Percentiles rank a stretch among this genome's conserved stretches.
These are phyloP conservation scores for Bombus fervidus DNA, from an alignment of 1,140 invertebrate genomes.

Conservation along the genomic window DNA sequence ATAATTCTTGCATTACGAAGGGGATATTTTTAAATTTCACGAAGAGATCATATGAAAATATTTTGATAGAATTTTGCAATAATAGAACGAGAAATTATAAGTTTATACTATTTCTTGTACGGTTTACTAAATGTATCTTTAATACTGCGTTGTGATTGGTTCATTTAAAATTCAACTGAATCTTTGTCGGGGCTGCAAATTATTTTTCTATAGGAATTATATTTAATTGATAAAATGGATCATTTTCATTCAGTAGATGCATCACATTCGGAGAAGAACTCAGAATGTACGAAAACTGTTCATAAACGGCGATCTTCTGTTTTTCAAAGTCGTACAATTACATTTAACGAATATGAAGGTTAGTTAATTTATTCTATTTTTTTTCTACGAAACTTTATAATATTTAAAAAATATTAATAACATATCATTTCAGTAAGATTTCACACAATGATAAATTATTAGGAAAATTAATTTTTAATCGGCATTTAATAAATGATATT, in stretches of 20 bases:
- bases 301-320: slow-evolving; percentile 70
- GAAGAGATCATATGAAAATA: not conserved
- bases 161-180: slow-evolving; percentile 23
- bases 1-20: not conserved
- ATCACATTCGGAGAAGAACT: not conserved
- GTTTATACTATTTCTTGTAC: not conserved
- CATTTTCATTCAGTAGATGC: not conserved
- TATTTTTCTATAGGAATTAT: not conserved
- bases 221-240: slow-evolving; percentile 34
- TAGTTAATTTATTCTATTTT: slow-evolving; percentile 32
- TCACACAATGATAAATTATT: not conserved
- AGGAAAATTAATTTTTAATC: not conserved
- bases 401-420: not conserved
- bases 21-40: not conserved
- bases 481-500: not conserved
- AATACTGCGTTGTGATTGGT: not conserved
- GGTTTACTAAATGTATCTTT: too few species aligned
- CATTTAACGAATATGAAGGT: slow-evolving; percentile 45
- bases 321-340: slow-evolving; percentile 57
- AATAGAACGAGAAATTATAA: not conserved
- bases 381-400: not conserved
- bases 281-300: slow-evolving; percentile 2
- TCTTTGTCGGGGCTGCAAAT: not conserved
- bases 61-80: not conserved
- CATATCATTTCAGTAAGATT: not conserved